Percentiles rank a stretch among this genome's conserved stretches.
Evolutionary conservation across 2,797 vertebrate species (phyloP).

Genomic region (Arvicola amphibius): DNA sequence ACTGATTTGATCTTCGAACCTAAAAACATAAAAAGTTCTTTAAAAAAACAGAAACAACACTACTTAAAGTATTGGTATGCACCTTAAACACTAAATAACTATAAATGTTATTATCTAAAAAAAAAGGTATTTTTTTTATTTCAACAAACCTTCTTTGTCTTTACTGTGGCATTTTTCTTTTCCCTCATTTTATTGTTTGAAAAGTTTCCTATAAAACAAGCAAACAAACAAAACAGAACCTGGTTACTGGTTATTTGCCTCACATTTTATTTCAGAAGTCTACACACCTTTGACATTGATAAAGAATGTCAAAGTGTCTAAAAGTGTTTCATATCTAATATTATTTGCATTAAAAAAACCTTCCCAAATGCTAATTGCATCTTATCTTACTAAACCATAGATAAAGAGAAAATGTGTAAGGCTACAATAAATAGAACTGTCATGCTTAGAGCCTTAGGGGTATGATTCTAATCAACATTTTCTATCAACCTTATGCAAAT

Average conservation of each 20-base stretch:
- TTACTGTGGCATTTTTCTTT: conserved; percentile 81
- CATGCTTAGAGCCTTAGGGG: neutral
- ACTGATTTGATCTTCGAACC: conserved; percentile 84
- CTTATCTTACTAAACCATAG: neutral
- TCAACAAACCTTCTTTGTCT: conserved; percentile 87
- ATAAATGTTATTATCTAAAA: conserved; percentile 16
- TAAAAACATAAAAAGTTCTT: conserved; percentile 81
- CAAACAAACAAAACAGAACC: conserved; percentile 67
- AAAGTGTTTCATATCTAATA: conserved; percentile 19
- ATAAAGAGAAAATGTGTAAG: conserved; percentile 18
- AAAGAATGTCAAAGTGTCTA: conserved; percentile 43
- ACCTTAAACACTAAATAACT: conserved; percentile 2
- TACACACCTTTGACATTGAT: neutral
- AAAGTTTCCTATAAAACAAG: conserved; percentile 82
- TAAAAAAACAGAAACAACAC: conserved; percentile 71
- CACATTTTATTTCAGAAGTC: conserved; percentile 59
- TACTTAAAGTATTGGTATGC: conserved; percentile 23
- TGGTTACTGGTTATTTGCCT: conserved; percentile 65
- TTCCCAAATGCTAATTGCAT: conserved; percentile 42
- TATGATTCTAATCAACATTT: conserved; percentile 24
- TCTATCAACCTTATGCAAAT: neutral
- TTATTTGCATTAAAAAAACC: conserved; percentile 21
- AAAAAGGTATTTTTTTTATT: conserved; percentile 47
- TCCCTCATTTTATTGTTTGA: conserved; percentile 71
- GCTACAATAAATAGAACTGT: neutral